Base-by-base conservation (phyloP, 2,113 vertebrate species). In the Diphyllodes magnificus region DNA sequence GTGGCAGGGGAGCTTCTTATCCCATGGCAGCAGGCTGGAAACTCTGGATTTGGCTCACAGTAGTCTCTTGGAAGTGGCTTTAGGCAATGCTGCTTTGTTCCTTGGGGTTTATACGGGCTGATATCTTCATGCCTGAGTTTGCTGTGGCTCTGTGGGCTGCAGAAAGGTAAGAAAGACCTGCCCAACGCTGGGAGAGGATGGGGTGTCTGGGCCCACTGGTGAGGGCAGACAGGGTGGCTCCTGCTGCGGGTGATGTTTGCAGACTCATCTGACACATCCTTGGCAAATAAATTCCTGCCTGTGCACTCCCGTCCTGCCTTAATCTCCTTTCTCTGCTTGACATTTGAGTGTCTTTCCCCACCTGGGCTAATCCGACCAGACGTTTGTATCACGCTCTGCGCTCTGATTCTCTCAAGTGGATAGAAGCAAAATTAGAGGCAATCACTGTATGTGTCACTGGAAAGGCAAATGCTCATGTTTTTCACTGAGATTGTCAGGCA, bases 271-370 rank as follows among this genome's bases (percentile, higher is more conserved):
- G 91, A 76, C 73, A 21, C 81, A 49, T 81, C 37, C 25, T 82
- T 73, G 80, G 79, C 71, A 90, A 57, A 61, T 57, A 50, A 73
- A 89, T 40, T 73, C 76, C 77, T 91, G 83, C 39, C 44, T 50
- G 50, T 82, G 79, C n/a, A 11, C 59, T 1, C 8, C 68, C 2
- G 0, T 65, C 71, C 76, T 90, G 86, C 70, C 70, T 93, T 93
- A 85, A 93, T 95, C 86, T 93, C 20, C 16, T 95, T 45, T 81
- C 80, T 70, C 66, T 91, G 79, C 76, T 44, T 88, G 81, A 84
- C 87, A 57, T 81, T 70, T 75, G 31, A 63, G n/a, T 57, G 22
- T 93, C 69, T 35, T 66, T 88, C 69, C 63, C 81, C 35, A 69
- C 90, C 94, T 92, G 71, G 37, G 49, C 56, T 92, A 79, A 95